Evolutionary conservation across 2,797 vertebrate species (phyloP), one percentile per base, ranked within the genome.

Genomic region (Babyrousa celebensis): DNA sequence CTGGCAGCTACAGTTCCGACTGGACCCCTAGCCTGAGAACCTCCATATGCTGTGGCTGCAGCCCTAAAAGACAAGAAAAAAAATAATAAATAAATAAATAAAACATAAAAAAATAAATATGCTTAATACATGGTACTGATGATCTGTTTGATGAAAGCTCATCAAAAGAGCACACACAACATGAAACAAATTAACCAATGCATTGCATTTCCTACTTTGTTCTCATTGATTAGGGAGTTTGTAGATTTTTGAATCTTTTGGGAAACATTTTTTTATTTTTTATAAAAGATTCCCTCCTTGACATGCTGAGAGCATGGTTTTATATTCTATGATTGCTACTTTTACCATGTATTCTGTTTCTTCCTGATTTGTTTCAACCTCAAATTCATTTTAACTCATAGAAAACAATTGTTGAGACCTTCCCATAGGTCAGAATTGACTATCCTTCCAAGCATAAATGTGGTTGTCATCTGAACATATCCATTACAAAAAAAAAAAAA

Each of bases 181-280:
- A 58, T 14, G 10, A 32, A 52, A 84, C 40, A 25, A 77, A 17
- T 27, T 63, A 68, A 36, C 27, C 1, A 15, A 14, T 32, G 12
- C 18, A 4, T 2, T 15, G 12, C n/a, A 52, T 52, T n/a, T 7
- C 43, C 70, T 63, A 18, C 15, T 71, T 52, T 25, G 10, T 65
- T 75, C 15, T 94, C 71, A 80, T 8, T 56, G 16, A 80, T 70
- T 27, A 29, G 2, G 43, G 23, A 77, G 3, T 65, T 58, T 36
- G 12, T 71, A n/a, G 29, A 56, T 90, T 65, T 77, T 77, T 40
- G 70, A 82, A n/a, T 29, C 27, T 52, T 80, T 27, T 86, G 27
- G 52, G 29, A 83, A 96, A 71, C 2, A 27, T 95, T 56, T 18
- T 79, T 27, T 71, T 67, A 36, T 87, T 74, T 93, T 88, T 52